These are phyloP conservation scores for Cybosia mesomella DNA, from an alignment of 2,888 invertebrate species.

Conservation along the genomic window DNA sequence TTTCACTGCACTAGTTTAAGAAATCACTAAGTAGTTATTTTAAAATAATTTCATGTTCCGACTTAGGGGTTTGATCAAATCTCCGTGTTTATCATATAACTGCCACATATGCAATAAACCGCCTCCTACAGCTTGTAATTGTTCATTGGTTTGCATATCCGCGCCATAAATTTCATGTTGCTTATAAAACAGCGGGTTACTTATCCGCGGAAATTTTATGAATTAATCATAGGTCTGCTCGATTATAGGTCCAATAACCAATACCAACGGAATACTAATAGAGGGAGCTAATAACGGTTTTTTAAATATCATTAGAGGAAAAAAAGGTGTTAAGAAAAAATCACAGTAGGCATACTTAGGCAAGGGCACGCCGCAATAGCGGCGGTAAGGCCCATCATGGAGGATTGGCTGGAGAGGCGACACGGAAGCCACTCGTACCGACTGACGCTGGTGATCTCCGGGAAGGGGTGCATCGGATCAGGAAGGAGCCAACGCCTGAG, in stretches of 20 bases:
- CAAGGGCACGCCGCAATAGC: too few relatives aligned
- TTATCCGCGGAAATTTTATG: conserved; percentile 5
- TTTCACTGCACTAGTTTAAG: too few relatives aligned
- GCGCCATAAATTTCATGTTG: conserved; percentile 28
- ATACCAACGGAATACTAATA: neutral
- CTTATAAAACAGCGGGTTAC: conserved; percentile 18
- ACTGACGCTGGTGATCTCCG: too few relatives aligned
- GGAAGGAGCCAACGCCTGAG: too few relatives aligned
- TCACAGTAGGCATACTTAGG: too few relatives aligned
- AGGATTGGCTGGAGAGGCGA: too few relatives aligned
- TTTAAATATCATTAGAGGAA: neutral
- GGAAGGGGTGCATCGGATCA: too few relatives aligned
- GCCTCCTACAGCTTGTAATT: conserved; percentile 36
- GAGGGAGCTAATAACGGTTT: neutral
- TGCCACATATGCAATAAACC: conserved; percentile 14
- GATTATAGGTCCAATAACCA: neutral
- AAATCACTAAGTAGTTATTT: too few relatives aligned
- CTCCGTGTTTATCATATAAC: neutral
- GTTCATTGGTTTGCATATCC: conserved; percentile 29
- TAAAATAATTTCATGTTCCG: too few relatives aligned
- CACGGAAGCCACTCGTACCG: too few relatives aligned
- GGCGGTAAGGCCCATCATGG: too few relatives aligned
- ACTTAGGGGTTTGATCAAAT: neutral
- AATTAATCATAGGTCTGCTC: neutral
- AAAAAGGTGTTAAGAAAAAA: too few relatives aligned